These are phyloP conservation scores for Tenthredo livida DNA, from an alignment of 2,888 invertebrate genomes.

Conservation along the genomic window DNA sequence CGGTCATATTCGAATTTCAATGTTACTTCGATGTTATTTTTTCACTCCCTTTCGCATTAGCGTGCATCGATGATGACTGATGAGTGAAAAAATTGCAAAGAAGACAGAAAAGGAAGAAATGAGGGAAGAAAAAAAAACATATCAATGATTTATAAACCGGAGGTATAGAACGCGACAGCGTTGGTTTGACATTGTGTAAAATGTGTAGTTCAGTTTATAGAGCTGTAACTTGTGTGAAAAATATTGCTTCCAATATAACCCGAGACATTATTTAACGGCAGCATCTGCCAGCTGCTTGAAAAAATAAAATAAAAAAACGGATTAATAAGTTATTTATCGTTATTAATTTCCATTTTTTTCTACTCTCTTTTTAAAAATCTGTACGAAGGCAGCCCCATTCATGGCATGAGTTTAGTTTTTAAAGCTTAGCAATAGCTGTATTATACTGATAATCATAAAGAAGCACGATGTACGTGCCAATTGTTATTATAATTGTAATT, in stretches of 20 bases:
- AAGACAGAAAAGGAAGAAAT: not conserved
- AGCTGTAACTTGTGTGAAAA: conserved; percentile 4
- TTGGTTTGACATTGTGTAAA: not conserved
- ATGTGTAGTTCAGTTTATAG: not conserved
- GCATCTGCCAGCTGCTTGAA: conserved; percentile 30
- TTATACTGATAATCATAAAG: not conserved
- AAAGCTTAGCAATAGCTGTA: not conserved
- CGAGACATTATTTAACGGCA: conserved; percentile 23
- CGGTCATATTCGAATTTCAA: no score
- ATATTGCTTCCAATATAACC: conserved; percentile 43
- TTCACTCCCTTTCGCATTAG: no score
- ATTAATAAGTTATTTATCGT: conserved; percentile 43
- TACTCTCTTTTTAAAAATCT: not conserved
- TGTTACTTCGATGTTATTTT: no score
- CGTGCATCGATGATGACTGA: no score
- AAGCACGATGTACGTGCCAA: not conserved
- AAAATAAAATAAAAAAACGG: not conserved
- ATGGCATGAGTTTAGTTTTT: no score
- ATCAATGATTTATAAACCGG: not conserved
- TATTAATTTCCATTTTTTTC: not conserved
- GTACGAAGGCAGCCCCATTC: no score
- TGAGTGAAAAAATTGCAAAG: not conserved
- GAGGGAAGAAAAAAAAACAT: not conserved
- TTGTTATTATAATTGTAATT: not conserved
- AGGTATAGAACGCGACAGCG: not conserved